Conservation (phyloP, 2,797 vertebrate genomes). For the Myripristis jacobus region DNA sequence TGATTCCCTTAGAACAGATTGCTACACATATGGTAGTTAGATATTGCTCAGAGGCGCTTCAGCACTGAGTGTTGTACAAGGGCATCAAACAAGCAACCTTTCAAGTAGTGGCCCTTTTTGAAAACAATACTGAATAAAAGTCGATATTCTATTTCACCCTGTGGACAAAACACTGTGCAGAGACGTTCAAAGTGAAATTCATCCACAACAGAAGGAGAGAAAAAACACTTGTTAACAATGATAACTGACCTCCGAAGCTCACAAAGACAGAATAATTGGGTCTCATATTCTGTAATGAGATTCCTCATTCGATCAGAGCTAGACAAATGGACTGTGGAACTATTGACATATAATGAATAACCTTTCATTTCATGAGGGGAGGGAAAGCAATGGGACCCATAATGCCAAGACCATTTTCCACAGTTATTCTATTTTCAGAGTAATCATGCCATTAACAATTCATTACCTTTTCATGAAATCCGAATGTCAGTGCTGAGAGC, state of each 20-base stretch:
- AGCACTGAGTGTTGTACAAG: neutral
- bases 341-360: slow-evolving; percentile 68
- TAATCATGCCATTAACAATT: slow-evolving; percentile 73
- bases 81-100: slow-evolving; percentile 23
- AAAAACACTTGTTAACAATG: slow-evolving; percentile 46
- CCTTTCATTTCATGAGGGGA: slow-evolving; percentile 53
- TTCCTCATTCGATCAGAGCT: slow-evolving; percentile 59
- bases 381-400: slow-evolving; percentile 46
- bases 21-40: slow-evolving; percentile 1
- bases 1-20: too few relatives aligned
- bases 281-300: slow-evolving; percentile 59
- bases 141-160: slow-evolving; percentile 22
- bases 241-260: slow-evolving; percentile 43
- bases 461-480: slow-evolving; percentile 72
- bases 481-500: slow-evolving; percentile 52
- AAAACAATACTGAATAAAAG: slow-evolving; percentile 23
- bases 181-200: slow-evolving; percentile 29
- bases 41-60: slow-evolving; percentile 9
- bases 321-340: slow-evolving; percentile 57
- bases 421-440: slow-evolving; percentile 67
- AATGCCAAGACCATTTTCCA: slow-evolving; percentile 55
- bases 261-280: slow-evolving; percentile 50
- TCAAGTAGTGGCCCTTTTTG: slow-evolving; percentile 2
- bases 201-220: slow-evolving; percentile 12
- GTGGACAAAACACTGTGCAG: slow-evolving; percentile 23